Evolutionary conservation across 2,888 invertebrate species (phyloP), one percentile per base, ranked within the genome.

Genomic region (Metopia argyrocephala): DNA sequence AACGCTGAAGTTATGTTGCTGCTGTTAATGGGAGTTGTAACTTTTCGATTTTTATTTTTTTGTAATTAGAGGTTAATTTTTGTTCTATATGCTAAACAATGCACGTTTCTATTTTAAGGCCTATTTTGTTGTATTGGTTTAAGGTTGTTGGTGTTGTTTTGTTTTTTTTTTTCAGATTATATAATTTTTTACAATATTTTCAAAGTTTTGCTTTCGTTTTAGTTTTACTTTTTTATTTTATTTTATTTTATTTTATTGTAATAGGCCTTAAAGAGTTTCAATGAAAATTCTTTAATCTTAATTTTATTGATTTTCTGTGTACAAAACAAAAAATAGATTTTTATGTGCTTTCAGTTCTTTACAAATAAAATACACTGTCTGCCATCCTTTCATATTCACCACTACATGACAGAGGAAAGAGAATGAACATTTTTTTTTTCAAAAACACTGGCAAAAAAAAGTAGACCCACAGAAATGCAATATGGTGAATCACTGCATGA

Each of bases 401-500:
- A 54, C 61, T 46, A 66, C 28, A 45, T 48, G 48, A 18, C n/a
- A 48, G 46, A 25, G 46, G 50, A 59, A 31, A 38, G 38, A 38
- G 38, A 38, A 38, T 38, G 38, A 38, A 38, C 12, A 61, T 59
- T 70, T 38, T 59, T 50, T n/a, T n/a, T n/a, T n/a, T n/a, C n/a
- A 70, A 78, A 66, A 59, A 75, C 78, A 61, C 45, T 66, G 28
- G 28, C 15, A 31, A 64, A 54, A 54, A 76, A 68, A 76, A 27
- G 15, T 59, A 59, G 46, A 23, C 45, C 18, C 45, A 66, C 71
- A 76, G 70, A 38, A 38, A 45, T 78, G 74, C 81, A 78, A 81
- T 81, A 81, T 81, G 78, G 59, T 78, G 81, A 81, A 70, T 81
- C 81, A 80, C 68, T 75, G 15, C 21, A 31, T n/a, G 28, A 20